Evolutionary conservation across 2,797 vertebrate species (phyloP).

Genomic region (Nannoperca australis): DNA sequence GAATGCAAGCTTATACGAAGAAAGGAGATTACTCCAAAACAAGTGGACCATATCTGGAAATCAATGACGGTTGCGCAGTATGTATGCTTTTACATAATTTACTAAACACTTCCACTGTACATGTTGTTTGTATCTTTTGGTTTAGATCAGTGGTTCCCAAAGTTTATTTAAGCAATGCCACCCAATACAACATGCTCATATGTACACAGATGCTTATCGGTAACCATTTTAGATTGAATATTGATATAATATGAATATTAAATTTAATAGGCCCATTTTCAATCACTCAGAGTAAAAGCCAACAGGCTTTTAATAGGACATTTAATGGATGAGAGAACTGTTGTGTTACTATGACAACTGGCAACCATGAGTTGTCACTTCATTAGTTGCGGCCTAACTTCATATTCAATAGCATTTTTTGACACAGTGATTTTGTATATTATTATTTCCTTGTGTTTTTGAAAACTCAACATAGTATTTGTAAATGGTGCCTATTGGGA

Average conservation of each 20-base stretch:
- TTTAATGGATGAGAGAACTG: no score
- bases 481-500: not conserved
- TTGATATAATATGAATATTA: no score
- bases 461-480: no score
- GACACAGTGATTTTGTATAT: not conserved
- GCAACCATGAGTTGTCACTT: not conserved
- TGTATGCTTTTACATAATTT: constrained; percentile 18
- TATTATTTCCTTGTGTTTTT: not conserved
- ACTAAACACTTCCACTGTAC: not conserved
- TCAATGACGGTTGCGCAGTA: constrained; percentile 86
- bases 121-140: not conserved
- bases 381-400: not conserved
- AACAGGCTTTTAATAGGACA: no score
- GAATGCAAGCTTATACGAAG: constrained; percentile 90
- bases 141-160: not conserved
- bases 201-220: no score
- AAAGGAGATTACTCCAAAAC: constrained; percentile 88
- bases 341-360: not conserved
- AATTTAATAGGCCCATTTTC: no score
- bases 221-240: no score
- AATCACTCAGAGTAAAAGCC: no score
- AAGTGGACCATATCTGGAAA: constrained; percentile 94
- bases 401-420: not conserved
- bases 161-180: not conserved
- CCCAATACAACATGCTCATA: no score